These are phyloP conservation scores for Drosophila sturtevanti DNA, from an alignment of 1,140 invertebrate species.

Conservation along the genomic window DNA sequence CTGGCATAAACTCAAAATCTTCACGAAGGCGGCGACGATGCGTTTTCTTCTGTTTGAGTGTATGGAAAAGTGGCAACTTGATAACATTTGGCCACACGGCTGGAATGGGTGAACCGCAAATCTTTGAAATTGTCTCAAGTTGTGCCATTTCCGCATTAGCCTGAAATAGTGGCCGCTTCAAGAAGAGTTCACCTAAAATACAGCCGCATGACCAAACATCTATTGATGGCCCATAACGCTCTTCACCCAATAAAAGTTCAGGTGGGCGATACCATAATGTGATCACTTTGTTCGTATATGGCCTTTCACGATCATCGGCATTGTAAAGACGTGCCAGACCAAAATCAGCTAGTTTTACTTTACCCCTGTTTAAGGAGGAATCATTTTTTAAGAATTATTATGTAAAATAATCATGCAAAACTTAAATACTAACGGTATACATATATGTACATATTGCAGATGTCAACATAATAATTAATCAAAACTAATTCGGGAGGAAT, in stretches of 20 bases:
- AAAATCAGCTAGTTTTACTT: slow-evolving; percentile 99
- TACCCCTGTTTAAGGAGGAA: slow-evolving; percentile 91
- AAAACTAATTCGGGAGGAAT: too few species aligned
- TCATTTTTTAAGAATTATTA: too few species aligned
- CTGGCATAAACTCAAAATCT: slow-evolving; percentile 96
- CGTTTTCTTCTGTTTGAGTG: slow-evolving; percentile 95
- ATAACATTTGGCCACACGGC: slow-evolving; percentile 99
- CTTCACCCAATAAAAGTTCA: slow-evolving; percentile 97
- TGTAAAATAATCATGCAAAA: too few species aligned
- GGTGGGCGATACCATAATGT: slow-evolving; percentile 99
- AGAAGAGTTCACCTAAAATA: slow-evolving; percentile 98
- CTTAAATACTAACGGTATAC: too few species aligned
- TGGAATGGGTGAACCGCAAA: slow-evolving; percentile 98
- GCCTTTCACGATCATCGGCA: slow-evolving; percentile 95
- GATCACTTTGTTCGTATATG: slow-evolving; percentile 99
- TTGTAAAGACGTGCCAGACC: slow-evolving; percentile 98
- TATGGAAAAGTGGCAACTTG: slow-evolving; percentile 95
- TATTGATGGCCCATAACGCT: slow-evolving; percentile 98
- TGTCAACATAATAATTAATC: too few species aligned
- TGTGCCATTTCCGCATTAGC: slow-evolving; percentile 97
- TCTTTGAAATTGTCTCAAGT: slow-evolving; percentile 95
- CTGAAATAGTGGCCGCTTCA: slow-evolving; percentile 97
- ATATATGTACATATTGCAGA: too few species aligned
- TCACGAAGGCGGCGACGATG: slow-evolving; percentile 95
- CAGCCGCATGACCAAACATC: slow-evolving; percentile 99